Conservation (phyloP, 2,113 vertebrate species). For the Trinectes maculatus region DNA sequence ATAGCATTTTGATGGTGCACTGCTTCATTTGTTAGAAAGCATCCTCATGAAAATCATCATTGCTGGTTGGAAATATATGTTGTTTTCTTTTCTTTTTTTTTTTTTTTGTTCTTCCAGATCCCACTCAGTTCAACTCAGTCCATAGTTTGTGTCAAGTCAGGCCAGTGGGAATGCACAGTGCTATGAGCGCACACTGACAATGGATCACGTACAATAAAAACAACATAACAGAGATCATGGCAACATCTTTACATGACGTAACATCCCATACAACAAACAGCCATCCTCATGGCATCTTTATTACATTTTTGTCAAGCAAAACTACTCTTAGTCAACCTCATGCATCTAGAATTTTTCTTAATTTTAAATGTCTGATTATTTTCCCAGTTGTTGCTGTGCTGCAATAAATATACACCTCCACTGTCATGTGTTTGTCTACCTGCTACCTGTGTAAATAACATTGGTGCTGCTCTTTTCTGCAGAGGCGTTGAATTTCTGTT, state of each 20-base stretch:
- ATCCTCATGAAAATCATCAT: conserved; percentile 68
- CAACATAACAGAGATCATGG: background rate
- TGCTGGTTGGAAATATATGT: conserved; percentile 36
- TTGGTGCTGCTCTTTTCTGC: too few species aligned
- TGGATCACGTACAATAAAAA: background rate
- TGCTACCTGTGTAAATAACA: too few species aligned
- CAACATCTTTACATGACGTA: background rate
- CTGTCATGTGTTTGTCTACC: too few species aligned
- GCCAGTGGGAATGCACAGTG: background rate
- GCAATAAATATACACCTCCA: background rate
- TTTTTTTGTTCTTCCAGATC: conserved; percentile 56
- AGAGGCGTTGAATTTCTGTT: background rate
- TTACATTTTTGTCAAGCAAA: too few species aligned
- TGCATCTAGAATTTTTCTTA: background rate
- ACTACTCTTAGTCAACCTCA: too few species aligned
- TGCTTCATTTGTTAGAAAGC: conserved; percentile 79
- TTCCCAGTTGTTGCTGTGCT: background rate
- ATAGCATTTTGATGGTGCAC: conserved; percentile 76
- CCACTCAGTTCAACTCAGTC: conserved; percentile 32
- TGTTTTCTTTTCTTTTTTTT: background rate
- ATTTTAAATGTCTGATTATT: background rate
- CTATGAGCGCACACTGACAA: background rate
- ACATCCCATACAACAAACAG: too few species aligned
- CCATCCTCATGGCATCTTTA: too few species aligned
- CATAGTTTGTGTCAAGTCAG: conserved; percentile 18